Evolutionary conservation across 2,113 vertebrate genomes (phyloP), one percentile per base, ranked within the genome.

Genomic region (Ictalurus punctatus): DNA sequence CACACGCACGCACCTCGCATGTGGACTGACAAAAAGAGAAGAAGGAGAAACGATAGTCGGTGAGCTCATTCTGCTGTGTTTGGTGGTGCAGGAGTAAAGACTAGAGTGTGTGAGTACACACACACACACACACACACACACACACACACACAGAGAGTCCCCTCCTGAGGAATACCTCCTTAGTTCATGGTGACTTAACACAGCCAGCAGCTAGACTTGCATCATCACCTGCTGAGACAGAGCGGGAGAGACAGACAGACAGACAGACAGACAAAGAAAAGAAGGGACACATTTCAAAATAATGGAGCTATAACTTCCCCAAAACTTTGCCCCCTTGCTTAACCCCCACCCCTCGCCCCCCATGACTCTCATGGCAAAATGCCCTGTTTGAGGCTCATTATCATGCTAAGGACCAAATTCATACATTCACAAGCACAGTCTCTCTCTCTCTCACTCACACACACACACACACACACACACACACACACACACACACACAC

Each of bases 221-320:
- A 27, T 52, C 44, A 54, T 25, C 21, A 79, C 69, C 69, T 78
- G 44, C 74, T 52, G 81, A 84, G 80, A 61, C 17, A 87, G 30
- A 74, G 67, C 69, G 17, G 61, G 87, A 88, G 63, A 83, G 21
- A 71, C 10, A 88, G 27, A 88, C n/a, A 79, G 59, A 48, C 19
- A 27, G 37, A 58, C n/a, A 81, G 52, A 65, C 17, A 63, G 44
- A 74, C 10, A 21, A 37, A 48, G 17, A 27, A 30, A 40, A 78
- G 27, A 79, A 27, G 65, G 4, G 61, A 44, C 25, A 37, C 9
- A 86, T 34, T 37, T 3, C 30, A 73, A 73, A 69, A 69, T 69
- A 69, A 69, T 69, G 2, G 3, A 73, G 69, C 30, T 34, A 73
- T 34, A 73, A 34, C 6, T 73, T 73, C 7, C 23, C 23, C 63